Base-by-base conservation (phyloP, 2,797 vertebrate species). In the Lithobates sylvaticus region DNA sequence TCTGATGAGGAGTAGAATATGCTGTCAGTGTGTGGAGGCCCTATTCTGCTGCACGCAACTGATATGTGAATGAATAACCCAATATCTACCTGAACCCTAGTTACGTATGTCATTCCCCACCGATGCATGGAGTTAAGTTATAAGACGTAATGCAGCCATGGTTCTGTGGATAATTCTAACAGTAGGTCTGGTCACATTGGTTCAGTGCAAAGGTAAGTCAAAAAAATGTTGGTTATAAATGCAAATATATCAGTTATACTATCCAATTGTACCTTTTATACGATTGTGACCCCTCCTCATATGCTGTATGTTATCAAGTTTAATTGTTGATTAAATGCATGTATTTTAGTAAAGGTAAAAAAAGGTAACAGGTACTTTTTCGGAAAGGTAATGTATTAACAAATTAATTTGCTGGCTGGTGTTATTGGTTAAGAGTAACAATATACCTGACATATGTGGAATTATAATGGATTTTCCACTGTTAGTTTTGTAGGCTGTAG, bases 161-260 rank as follows among this genome's bases (percentile, higher is more conserved):
- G 85, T 92, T 34, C 78, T 90, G 81, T 80, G 88, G 90, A 89
- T 94, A 88, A 82, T 94, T 88, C 80, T 92, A 88, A 88, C 88
- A 86, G 88, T 95, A 90, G 91, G 84, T 89, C 90, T 93, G 89
- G 90, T 94, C 87, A 91, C 89, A 4, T 58, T 89, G 26, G 86
- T 90, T 89, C 89, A 92, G 90, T 88, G 86, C 86, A 88, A 89
- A 94, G 95, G 95, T 95, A 94, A 94, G 86, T 83, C 65, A 1
- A 54, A 6, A 50, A 3, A 1, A 74, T 36, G 15, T 73, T 39
- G 9, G 23, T 42, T 47, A 2, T 27, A 26, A 74, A 27, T 29
- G n/a, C 4, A 50, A 74, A 12, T 10, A 15, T 47, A 27, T 26
- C 0, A 74, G 39, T 23, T 10, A 71, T 10, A 26, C 21, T 23